Percentiles rank a stretch among this genome's conserved stretches.
These are phyloP conservation scores for Dexiosoma caninum DNA, from an alignment of 2,888 invertebrate species.

Conservation along the genomic window DNA sequence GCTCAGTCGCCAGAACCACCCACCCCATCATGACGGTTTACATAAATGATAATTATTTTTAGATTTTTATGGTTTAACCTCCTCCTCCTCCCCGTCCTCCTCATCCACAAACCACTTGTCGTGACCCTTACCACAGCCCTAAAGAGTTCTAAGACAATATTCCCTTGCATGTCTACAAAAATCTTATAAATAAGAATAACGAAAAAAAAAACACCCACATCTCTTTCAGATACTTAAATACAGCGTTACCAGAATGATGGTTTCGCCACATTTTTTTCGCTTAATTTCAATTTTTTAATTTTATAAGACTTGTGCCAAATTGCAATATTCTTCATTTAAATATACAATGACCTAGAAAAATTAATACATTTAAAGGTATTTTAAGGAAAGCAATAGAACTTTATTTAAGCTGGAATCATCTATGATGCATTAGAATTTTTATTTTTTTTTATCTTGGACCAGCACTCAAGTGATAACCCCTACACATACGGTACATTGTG, in stretches of 20 bases:
- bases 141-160: constrained; percentile 25
- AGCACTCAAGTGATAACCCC: no score
- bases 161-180: constrained; percentile 4
- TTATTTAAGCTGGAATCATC: no score
- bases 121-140: background rate
- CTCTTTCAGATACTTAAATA: background rate
- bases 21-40: constrained; percentile 17
- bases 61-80: constrained; percentile 16
- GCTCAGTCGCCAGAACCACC: constrained; percentile 5
- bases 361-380: no score
- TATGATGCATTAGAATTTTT: no score
- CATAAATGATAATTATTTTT: constrained; percentile 57
- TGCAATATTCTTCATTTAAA: no score
- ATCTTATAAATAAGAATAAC: background rate
- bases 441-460: no score
- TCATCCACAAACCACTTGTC: constrained; percentile 19
- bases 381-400: no score
- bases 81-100: no score
- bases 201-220: constrained; percentile 12
- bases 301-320: no score
- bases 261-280: background rate
- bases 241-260: background rate
- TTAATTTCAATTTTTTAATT: background rate
- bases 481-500: no score
- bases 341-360: no score